Evolutionary conservation across 1,140 invertebrate genomes (phyloP).

Genomic region (Caenorhabditis elegans): WBcel235 BX284603.4:2712001-2712500

Average conservation of each 20-base stretch:
- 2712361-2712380: constrained; percentile 88
- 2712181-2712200: constrained; percentile 92
- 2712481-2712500: too few relatives aligned
- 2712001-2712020: constrained; percentile 42
- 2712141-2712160: not conserved
- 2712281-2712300: constrained; percentile 92
- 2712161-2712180: constrained; percentile 31
- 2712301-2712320: constrained; percentile 93
- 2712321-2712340: constrained; percentile 89
- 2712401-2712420: constrained; percentile 92
- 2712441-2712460: constrained; percentile 75
- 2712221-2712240: constrained; percentile 89
- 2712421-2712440: constrained; percentile 86
- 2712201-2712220: constrained; percentile 84
- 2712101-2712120: constrained; percentile 73
- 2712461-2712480: not conserved
- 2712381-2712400: constrained; percentile 87
- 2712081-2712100: constrained; percentile 77
- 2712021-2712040: constrained; percentile 46
- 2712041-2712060: constrained; percentile 41
- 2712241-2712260: constrained; percentile 88
- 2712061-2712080: constrained; percentile 46
- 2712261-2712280: constrained; percentile 88
- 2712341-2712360: constrained; percentile 90
- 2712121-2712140: not conserved